phyloP scores from a whole-genome alignment of 2,888 invertebrate genomes.

The Gastrophysa polygoni region DNA sequence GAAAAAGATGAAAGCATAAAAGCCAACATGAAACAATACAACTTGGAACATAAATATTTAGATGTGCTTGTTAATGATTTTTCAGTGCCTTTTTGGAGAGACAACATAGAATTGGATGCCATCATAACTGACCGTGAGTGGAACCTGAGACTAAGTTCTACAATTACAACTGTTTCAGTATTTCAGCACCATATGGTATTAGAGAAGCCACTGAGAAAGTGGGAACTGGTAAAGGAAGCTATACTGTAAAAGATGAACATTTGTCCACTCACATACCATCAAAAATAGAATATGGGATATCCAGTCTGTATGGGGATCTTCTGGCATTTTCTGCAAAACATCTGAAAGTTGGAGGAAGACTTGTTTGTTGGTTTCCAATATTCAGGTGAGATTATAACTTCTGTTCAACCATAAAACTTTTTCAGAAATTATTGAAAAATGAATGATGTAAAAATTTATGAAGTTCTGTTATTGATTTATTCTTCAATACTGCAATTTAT shows the following conservation, averaged over 20 bases:
- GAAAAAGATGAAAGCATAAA: constrained; percentile 85
- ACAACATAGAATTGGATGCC: constrained; percentile 78
- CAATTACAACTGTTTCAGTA: constrained; percentile 13
- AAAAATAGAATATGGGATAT: constrained; percentile 83
- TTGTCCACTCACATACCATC: constrained; percentile 77
- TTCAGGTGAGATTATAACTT: constrained; percentile 65
- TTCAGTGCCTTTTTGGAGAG: constrained; percentile 79
- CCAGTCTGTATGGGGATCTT: constrained; percentile 83
- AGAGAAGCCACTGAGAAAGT: constrained; percentile 90
- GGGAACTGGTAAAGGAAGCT: constrained; percentile 68
- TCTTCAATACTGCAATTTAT: too few relatives aligned
- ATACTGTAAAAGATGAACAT: constrained; percentile 69
- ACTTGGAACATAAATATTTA: constrained; percentile 73
- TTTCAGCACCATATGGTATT: constrained; percentile 94
- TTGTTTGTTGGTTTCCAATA: constrained; percentile 96
- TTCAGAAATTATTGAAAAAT: too few relatives aligned
- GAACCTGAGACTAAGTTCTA: not conserved
- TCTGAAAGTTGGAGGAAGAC: constrained; percentile 74
- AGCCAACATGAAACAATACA: constrained; percentile 90
- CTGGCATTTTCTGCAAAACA: constrained; percentile 81
- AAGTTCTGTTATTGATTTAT: too few relatives aligned
- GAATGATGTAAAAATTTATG: too few relatives aligned
- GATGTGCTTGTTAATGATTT: constrained; percentile 94
- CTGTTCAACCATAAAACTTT: too few relatives aligned
- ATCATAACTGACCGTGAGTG: constrained; percentile 94